phyloP scores from a whole-genome alignment of 2,797 vertebrate species.

The Spizella passerina region DNA sequence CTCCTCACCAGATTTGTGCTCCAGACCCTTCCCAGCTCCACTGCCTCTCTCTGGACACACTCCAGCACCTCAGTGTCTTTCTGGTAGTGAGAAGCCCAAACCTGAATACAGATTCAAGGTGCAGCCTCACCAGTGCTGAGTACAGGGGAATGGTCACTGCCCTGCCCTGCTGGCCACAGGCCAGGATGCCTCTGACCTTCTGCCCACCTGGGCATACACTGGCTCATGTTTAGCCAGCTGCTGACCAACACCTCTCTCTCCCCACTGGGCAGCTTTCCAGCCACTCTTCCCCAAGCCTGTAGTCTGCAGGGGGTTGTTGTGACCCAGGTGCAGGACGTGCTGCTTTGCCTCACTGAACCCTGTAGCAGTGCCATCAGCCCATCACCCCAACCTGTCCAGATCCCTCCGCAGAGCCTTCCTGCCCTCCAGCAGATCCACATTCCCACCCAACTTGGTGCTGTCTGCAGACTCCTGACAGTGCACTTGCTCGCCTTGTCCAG shows the following conservation, averaged over 20 bases:
- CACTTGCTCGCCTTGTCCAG: background rate
- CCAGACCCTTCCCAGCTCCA: background rate
- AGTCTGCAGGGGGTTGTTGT: background rate
- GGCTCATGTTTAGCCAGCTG: background rate
- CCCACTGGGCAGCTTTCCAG: background rate
- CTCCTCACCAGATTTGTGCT: background rate
- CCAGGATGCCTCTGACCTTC: background rate
- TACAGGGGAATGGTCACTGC: accelerated
- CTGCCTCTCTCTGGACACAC: background rate
- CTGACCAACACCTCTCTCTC: background rate
- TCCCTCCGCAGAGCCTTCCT: background rate
- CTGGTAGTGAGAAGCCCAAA: background rate
- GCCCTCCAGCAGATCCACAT: background rate
- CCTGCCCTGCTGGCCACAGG: background rate
- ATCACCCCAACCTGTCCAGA: background rate
- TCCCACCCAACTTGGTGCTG: background rate
- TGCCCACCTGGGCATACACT: background rate
- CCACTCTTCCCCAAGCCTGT: background rate
- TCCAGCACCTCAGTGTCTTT: background rate
- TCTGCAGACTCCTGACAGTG: background rate
- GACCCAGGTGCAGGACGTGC: background rate
- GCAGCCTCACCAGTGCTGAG: background rate
- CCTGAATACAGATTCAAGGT: background rate
- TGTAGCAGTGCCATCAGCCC: background rate
- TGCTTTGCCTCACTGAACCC: background rate